Conservation (phyloP, 2,888 invertebrate genomes). For the Criorhina ranunculi region DNA sequence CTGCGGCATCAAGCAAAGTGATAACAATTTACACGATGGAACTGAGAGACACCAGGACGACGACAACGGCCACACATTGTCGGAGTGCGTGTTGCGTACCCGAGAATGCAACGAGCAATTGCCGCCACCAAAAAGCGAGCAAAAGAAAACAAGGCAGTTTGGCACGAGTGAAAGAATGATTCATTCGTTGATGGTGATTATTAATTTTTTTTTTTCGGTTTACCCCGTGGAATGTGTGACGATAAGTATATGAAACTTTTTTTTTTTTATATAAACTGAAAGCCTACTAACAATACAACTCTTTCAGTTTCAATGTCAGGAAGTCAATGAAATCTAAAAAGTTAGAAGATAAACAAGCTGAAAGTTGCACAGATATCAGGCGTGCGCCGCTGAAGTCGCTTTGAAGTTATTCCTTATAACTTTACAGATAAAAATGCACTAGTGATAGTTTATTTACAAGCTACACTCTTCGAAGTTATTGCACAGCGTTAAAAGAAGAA, state of each 20-base stretch:
- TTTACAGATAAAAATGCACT: slow-evolving; percentile 7
- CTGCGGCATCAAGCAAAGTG: slow-evolving; percentile 26
- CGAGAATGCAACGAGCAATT: slow-evolving; percentile 31
- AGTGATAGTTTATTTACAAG: slow-evolving; percentile 49
- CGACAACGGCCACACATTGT: neutral
- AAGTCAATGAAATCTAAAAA: slow-evolving; percentile 8
- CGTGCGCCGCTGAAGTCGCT: slow-evolving; percentile 11
- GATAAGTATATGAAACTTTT: neutral
- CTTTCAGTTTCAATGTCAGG: slow-evolving; percentile 6
- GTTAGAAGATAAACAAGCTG: neutral
- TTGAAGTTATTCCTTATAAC: slow-evolving; percentile 39
- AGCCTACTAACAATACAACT: neutral
- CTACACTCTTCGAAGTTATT: slow-evolving; percentile 22
- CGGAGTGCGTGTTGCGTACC: neutral
- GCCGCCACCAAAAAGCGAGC: neutral
- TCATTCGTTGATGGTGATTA: slow-evolving; percentile 16
- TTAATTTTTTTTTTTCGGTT: neutral
- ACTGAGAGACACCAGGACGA: slow-evolving; percentile 3
- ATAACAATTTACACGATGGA: slow-evolving; percentile 25
- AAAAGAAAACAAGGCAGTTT: neutral
- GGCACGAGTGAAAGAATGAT: slow-evolving; percentile 17
- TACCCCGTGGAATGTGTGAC: slow-evolving; percentile 8
- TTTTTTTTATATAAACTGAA: neutral
- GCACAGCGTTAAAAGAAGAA: no score
- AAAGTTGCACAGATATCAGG: slow-evolving; percentile 18